A percentile compares a stretch with the other conserved stretches of the same genome.
These are phyloP conservation scores for Serrognathus titanus DNA, from an alignment of 2,888 invertebrate species.

Conservation along the genomic window DNA sequence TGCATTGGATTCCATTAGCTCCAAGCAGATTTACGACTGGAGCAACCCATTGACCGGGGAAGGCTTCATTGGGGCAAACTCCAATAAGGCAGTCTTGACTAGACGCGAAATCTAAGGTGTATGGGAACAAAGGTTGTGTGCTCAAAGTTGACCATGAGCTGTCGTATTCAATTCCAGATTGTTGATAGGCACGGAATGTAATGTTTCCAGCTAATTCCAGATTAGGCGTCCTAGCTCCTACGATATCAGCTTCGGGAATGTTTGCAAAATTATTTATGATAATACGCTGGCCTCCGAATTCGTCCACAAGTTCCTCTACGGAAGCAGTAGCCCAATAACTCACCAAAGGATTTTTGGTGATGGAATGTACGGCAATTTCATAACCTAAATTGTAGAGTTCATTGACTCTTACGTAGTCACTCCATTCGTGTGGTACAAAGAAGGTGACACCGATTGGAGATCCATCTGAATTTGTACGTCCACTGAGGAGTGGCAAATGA, in stretches of 20 bases:
- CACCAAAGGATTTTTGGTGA: slow-evolving; percentile 41
- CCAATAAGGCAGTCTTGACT: slow-evolving; percentile 56
- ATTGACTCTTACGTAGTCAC: slow-evolving; percentile 54
- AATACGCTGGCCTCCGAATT: slow-evolving; percentile 43
- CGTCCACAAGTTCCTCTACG: slow-evolving; percentile 32
- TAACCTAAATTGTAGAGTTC: slow-evolving; percentile 57
- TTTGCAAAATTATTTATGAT: slow-evolving; percentile 43
- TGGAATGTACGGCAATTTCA: slow-evolving; percentile 67
- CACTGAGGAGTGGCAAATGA: slow-evolving; percentile 53
- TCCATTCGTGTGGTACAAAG: slow-evolving; percentile 71
- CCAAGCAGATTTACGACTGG: slow-evolving; percentile 62
- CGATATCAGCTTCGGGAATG: slow-evolving; percentile 38
- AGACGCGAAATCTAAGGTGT: slow-evolving; percentile 61
- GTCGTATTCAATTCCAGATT: slow-evolving; percentile 57
- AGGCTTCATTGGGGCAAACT: slow-evolving; percentile 57
- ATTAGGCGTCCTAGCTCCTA: slow-evolving; percentile 53
- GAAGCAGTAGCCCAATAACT: slow-evolving; percentile 42
- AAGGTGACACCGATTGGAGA: slow-evolving; percentile 64
- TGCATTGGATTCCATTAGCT: slow-evolving; percentile 50
- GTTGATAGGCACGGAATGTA: slow-evolving; percentile 56
- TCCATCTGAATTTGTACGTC: slow-evolving; percentile 61
- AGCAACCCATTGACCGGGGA: slow-evolving; percentile 62
- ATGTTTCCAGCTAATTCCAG: slow-evolving; percentile 56
- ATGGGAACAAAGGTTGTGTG: slow-evolving; percentile 61
- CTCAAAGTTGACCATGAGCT: slow-evolving; percentile 57